Conservation (phyloP, 2,888 invertebrate genomes). For the Athrips mouffetella region DNA sequence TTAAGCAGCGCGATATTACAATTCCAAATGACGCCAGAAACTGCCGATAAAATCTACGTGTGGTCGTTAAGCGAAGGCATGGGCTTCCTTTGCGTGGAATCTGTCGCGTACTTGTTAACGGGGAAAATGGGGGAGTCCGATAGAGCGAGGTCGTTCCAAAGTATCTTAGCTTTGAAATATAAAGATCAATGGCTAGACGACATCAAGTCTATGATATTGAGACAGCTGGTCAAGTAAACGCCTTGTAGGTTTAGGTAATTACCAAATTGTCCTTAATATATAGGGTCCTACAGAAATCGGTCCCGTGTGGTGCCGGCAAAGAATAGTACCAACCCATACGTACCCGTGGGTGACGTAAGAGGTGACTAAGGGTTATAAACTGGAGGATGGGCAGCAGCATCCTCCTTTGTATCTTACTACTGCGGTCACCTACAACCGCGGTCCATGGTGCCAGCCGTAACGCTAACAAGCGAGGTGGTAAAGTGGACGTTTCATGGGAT, state of each 20-base stretch:
- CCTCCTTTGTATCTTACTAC: no score
- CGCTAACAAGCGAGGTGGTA: no score
- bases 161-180: conserved; percentile 71
- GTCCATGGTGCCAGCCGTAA: no score
- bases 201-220: conserved; percentile 65
- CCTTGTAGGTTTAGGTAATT: no score
- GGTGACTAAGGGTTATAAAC: no score
- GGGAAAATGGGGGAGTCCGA: conserved; percentile 67
- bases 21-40: conserved; percentile 66
- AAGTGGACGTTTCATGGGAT: no score
- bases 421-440: no score
- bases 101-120: conserved; percentile 77
- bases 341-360: no score
- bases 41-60: conserved; percentile 76
- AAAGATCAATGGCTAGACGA: conserved; percentile 77
- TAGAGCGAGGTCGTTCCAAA: conserved; percentile 64
- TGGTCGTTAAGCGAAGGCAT: conserved; percentile 81
- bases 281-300: background rate
- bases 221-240: conserved; percentile 55
- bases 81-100: conserved; percentile 78
- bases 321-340: no score
- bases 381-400: no score
- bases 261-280: no score
- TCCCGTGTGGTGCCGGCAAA: no score
- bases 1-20: conserved; percentile 75